phyloP scores from a whole-genome alignment of 2,113 vertebrate genomes.

The Callorhinus ursinus region DNA sequence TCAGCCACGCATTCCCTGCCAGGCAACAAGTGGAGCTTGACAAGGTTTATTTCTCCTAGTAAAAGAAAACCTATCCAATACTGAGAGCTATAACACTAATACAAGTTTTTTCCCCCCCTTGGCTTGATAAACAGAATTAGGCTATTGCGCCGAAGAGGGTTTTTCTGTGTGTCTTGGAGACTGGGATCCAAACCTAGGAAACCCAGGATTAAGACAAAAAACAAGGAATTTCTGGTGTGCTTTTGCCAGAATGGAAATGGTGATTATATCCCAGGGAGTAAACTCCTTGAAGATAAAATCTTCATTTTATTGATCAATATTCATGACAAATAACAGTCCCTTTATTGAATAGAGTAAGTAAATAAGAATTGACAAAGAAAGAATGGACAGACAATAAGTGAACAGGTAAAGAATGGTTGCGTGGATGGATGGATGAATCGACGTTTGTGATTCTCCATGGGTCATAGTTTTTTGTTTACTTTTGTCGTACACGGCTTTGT shows the following conservation, averaged over 20 bases:
- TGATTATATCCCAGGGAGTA: neutral
- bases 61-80: neutral
- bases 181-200: neutral
- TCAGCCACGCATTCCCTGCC: neutral
- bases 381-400: neutral
- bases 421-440: neutral
- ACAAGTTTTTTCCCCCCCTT: neutral
- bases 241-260: neutral
- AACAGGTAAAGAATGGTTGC: neutral
- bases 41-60: neutral
- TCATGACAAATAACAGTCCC: neutral
- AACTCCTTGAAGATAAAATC: neutral
- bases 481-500: neutral
- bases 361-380: neutral
- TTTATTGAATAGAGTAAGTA: neutral
- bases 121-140: neutral
- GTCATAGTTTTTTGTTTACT: neutral
- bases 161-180: neutral
- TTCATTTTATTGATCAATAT: neutral
- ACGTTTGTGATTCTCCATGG: neutral
- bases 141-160: neutral
- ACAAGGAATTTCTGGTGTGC: neutral
- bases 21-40: neutral
- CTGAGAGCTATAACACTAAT: neutral
- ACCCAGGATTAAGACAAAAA: neutral